Evolutionary conservation across 2,113 vertebrate species (phyloP).

Genomic region (Meles meles): DNA sequence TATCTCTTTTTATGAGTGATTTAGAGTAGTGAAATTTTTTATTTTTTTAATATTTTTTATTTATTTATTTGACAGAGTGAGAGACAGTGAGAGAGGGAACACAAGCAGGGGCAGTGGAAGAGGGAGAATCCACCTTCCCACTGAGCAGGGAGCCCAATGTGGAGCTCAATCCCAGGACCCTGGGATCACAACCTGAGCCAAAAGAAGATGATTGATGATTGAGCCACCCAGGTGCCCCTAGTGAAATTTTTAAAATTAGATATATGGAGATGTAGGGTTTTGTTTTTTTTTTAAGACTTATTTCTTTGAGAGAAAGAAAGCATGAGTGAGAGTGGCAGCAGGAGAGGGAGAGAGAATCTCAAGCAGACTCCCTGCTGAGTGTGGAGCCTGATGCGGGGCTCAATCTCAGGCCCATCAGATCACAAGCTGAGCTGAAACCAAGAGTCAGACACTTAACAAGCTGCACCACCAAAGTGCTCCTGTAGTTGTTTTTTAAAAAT

Average conservation of each 20-base stretch:
- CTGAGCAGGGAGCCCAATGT: no score
- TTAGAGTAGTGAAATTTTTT: background rate
- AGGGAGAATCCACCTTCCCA: no score
- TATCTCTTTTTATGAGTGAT: background rate
- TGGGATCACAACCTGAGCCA: no score
- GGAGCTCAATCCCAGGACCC: no score
- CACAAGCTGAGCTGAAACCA: background rate
- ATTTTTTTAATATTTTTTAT: no score
- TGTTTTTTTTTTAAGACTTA: background rate
- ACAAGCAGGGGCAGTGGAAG: no score
- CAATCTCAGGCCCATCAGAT: background rate
- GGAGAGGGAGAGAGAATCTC: background rate
- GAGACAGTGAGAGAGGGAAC: no score
- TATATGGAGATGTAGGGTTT: background rate
- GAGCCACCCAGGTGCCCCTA: no score
- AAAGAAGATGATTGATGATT: no score
- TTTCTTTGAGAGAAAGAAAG: background rate
- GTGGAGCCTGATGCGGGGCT: background rate
- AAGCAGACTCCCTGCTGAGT: background rate
- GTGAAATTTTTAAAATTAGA: background rate
- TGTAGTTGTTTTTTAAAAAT: background rate
- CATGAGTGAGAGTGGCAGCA: background rate
- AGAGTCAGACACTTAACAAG: background rate
- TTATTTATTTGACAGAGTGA: no score
- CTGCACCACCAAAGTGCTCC: background rate